Evolutionary conservation across 2,113 vertebrate genomes (phyloP), one percentile per base, ranked within the genome.

Genomic region (Mormyrus lacerda): DNA sequence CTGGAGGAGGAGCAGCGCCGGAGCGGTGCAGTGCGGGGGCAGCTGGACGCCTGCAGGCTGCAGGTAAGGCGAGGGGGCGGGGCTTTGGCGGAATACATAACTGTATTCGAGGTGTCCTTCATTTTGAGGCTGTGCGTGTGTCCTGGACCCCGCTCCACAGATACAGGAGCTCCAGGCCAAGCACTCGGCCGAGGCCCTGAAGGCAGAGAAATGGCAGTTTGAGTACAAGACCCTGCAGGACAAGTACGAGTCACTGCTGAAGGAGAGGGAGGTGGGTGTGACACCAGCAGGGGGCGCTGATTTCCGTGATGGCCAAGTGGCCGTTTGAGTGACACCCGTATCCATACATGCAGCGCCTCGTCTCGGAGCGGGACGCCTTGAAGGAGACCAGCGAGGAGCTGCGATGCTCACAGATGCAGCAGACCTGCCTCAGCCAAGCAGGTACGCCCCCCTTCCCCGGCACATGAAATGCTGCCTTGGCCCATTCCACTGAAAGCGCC

Each of bases 151-250:
- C 50, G 4, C 50, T 10, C 61, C 73, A 13, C 91, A 98, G 97
- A 94, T 97, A 88, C 97, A 96, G 0, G 97, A 98, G 93, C 94
- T 97, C 84, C 96, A 97, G 92, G 91, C 92, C 89, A 97, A 95
- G 91, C 95, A 97, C 91, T 96, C 96, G 0, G 93, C 96, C 0
- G 97, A 98, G 93, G 97, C 96, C 87, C 92, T 97, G 95, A 96
- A 96, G 93, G 97, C 97, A 0, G 97, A 98, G 93, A 97, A 97
- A 88, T 98, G 97, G 97, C 96, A 97, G 76, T 97, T 97, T 83
- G 97, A 98, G 93, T 97, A 95, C 92, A 96, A 93, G 86, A 97
- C 96, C 92, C 95, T 98, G 79, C 92, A 96, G 42, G 97, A 98
- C 92, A 97, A 97, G 92, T 97, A 95, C 3, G 95, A 98, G 2